Evolutionary conservation across 2,797 vertebrate genomes (phyloP).

Genomic region (Coendou prehensilis): DNA sequence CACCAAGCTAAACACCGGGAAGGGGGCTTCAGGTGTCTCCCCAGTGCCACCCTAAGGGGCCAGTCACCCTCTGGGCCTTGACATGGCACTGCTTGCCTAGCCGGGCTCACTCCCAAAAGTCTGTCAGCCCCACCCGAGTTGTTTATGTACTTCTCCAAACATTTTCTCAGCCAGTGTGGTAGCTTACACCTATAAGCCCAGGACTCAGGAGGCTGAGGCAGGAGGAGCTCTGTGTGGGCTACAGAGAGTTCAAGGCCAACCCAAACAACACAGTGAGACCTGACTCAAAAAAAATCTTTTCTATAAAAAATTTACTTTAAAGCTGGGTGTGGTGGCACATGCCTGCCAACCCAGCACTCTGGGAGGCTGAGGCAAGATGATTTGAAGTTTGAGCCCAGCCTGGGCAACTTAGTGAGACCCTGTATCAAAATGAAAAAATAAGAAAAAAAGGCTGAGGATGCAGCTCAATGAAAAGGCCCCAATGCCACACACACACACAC

Average conservation of each 20-base stretch:
- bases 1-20: no score
- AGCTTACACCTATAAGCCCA: neutral
- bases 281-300: neutral
- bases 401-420: neutral
- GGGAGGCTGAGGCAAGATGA: neutral
- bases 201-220: neutral
- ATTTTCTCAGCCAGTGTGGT: neutral
- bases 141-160: neutral
- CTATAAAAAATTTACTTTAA: neutral
- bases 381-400: neutral
- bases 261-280: neutral
- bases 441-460: neutral
- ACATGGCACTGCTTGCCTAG: no score
- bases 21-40: neutral
- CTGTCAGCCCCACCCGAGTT: fast-evolving
- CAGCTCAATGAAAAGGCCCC: neutral
- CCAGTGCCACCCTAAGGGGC: fast-evolving
- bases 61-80: fast-evolving
- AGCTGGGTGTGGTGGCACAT: neutral
- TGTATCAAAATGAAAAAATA: neutral
- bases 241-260: neutral
- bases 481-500: neutral
- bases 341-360: neutral
- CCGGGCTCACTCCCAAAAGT: fast-evolving
- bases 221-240: neutral